Conservation (phyloP, 2,888 invertebrate species). For the Polia nebulosa region DNA sequence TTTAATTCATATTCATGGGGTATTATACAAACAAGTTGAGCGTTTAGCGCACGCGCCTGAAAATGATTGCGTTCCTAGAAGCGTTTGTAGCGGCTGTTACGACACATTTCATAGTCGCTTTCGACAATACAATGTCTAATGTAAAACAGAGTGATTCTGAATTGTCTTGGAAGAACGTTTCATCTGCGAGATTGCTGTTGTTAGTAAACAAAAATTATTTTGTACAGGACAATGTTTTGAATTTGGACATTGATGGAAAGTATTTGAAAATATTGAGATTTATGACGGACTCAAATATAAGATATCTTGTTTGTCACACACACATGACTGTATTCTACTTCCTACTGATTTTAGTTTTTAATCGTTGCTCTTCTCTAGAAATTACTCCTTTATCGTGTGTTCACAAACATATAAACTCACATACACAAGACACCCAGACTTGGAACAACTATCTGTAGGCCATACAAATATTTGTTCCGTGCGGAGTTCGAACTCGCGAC, state of each 20-base stretch:
- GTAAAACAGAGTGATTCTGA: constrained; percentile 65
- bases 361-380: no score
- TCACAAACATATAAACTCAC: no score
- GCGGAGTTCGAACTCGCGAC: no score
- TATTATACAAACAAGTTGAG: constrained; percentile 61
- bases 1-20: constrained; percentile 65
- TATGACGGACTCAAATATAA: background rate
- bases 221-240: constrained; percentile 25
- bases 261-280: constrained; percentile 8
- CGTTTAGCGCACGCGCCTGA: constrained; percentile 60
- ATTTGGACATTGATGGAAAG: constrained; percentile 15
- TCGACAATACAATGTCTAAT: constrained; percentile 64
- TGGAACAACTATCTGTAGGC: no score
- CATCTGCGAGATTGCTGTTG: constrained; percentile 57
- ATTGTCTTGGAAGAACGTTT: constrained; percentile 61
- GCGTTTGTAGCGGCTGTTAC: constrained; percentile 60
- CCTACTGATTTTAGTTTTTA: no score
- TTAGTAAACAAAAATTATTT: constrained; percentile 49
- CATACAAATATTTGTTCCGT: no score
- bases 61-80: constrained; percentile 61
- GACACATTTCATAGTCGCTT: constrained; percentile 64
- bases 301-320: background rate
- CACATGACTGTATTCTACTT: no score
- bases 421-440: no score
- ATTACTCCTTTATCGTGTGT: no score